Conservation (phyloP, 2,888 invertebrate genomes). For the Pandemis heparana region DNA sequence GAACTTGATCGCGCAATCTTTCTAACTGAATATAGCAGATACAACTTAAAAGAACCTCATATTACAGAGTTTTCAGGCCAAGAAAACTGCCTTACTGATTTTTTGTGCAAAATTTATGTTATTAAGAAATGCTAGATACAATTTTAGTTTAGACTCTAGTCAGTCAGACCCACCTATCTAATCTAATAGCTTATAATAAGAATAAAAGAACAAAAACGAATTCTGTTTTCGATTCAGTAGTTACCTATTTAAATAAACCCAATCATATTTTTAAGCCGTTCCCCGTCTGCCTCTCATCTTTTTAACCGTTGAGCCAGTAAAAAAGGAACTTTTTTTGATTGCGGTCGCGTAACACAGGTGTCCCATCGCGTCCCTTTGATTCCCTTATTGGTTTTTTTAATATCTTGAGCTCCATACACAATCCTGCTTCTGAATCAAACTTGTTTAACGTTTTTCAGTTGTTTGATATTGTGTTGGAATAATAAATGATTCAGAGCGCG, state of each 20-base stretch:
- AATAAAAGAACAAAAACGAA: neutral
- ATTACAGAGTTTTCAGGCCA: too few relatives aligned
- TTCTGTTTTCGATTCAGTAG: neutral
- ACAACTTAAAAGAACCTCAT: too few relatives aligned
- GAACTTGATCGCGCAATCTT: too few relatives aligned
- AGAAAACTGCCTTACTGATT: too few relatives aligned
- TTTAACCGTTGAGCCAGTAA: conserved; percentile 47
- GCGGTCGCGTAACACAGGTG: conserved; percentile 77
- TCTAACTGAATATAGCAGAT: too few relatives aligned
- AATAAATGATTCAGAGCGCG: neutral
- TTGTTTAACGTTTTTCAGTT: conserved; percentile 25
- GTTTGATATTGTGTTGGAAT: conserved; percentile 11
- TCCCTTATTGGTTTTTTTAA: conserved; percentile 56
- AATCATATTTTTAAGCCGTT: conserved; percentile 12
- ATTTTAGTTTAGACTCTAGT: too few relatives aligned
- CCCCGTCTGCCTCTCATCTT: conserved; percentile 28
- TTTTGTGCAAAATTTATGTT: too few relatives aligned
- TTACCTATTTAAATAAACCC: neutral
- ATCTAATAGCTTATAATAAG: too few relatives aligned
- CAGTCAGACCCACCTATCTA: too few relatives aligned
- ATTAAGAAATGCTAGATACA: too few relatives aligned
- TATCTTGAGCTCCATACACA: conserved; percentile 50
- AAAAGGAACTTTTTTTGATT: conserved; percentile 58
- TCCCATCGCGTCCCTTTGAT: conserved; percentile 59
- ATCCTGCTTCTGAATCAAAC: conserved; percentile 23